Evolutionary conservation across 2,113 vertebrate species (phyloP).

Genomic region (Thomomys bottae): DNA sequence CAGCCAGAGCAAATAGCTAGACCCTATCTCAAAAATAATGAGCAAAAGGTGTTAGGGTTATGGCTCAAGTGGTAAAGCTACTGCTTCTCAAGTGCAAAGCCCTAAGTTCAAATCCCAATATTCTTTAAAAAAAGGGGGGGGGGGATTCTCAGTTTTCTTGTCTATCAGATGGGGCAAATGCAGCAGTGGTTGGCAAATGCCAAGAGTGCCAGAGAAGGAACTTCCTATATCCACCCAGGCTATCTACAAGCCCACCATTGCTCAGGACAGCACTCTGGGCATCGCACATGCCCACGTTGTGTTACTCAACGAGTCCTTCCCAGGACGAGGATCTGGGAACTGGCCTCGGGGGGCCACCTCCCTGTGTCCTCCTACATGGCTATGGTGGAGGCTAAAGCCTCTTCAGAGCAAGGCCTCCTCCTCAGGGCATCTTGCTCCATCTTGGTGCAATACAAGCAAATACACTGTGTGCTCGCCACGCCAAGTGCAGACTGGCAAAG

Average conservation of each 20-base stretch:
- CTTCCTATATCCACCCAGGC: rapidly evolving
- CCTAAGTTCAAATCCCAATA: too few species aligned
- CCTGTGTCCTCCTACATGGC: constrained; percentile 45
- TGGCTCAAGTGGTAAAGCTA: too few species aligned
- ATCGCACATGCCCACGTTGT: neutral
- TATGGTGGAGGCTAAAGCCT: constrained; percentile 28
- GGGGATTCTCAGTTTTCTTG: neutral
- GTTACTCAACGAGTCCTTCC: neutral
- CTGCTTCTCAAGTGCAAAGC: too few species aligned
- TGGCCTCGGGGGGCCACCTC: constrained; percentile 5
- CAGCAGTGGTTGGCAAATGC: neutral
- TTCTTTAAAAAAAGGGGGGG: too few species aligned
- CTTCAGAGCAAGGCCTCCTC: constrained; percentile 6
- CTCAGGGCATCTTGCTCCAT: constrained; percentile 16
- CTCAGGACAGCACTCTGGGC: neutral
- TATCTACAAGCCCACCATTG: neutral
- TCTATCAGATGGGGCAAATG: neutral
- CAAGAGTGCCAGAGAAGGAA: neutral
- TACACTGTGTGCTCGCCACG: neutral
- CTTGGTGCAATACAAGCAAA: constrained; percentile 13
- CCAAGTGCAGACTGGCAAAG: constrained; percentile 59
- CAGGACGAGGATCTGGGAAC: neutral
- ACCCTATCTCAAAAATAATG: too few species aligned
- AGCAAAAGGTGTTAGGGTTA: too few species aligned
- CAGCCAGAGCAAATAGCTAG: too few species aligned